These are phyloP conservation scores for Cydia pomonella DNA, from an alignment of 1,140 invertebrate genomes.

Conservation along the genomic window DNA sequence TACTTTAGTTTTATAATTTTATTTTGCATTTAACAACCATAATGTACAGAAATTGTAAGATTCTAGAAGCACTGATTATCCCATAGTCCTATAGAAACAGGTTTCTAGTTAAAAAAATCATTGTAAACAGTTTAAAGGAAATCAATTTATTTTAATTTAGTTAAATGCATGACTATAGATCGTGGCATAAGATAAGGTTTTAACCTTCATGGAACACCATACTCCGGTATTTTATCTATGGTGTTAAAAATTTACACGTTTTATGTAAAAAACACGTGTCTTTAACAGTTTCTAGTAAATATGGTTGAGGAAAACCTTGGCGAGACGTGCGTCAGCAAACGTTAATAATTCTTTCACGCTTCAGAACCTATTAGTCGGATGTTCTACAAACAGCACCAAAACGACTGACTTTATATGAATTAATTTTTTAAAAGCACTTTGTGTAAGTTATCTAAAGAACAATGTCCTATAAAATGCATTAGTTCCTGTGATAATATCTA, in stretches of 20 bases:
- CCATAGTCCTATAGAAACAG: no score
- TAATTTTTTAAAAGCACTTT: background rate
- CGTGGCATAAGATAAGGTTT: background rate
- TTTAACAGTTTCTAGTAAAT: background rate
- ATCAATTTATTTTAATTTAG: no score
- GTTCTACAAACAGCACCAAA: background rate
- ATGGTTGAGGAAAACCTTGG: constrained; percentile 4
- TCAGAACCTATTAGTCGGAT: background rate
- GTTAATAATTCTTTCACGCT: background rate
- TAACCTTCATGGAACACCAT: background rate
- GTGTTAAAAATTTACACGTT: constrained; percentile 18
- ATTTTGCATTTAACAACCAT: no score
- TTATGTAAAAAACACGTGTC: background rate
- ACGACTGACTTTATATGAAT: background rate
- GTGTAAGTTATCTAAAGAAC: background rate
- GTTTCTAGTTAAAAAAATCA: no score
- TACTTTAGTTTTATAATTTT: no score
- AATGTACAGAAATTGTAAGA: no score
- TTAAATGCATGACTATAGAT: background rate
- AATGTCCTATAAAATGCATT: constrained; percentile 5
- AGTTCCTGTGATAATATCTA: background rate
- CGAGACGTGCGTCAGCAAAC: background rate
- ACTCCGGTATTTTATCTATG: constrained; percentile 1
- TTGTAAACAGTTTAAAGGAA: no score
- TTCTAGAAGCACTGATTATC: no score